Conservation (phyloP, 2,888 invertebrate genomes). For the Odontomyia ornata region DNA sequence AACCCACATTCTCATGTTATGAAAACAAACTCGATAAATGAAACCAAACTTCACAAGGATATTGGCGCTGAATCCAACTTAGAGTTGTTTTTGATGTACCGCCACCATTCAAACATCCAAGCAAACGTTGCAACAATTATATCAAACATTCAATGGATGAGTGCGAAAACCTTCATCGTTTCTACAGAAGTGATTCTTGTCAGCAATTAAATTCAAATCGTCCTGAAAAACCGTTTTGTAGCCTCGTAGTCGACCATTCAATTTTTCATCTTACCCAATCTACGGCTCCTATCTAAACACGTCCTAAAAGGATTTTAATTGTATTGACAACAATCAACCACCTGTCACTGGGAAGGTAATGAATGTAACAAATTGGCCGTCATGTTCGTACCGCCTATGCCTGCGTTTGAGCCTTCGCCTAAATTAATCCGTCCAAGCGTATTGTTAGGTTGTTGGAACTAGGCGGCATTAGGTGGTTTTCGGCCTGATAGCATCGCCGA, state of each 20-base stretch:
- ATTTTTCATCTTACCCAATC: neutral
- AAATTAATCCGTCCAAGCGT: conserved; percentile 33
- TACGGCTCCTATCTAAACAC: neutral
- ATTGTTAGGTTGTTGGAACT: conserved; percentile 15
- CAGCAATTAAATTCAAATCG: neutral
- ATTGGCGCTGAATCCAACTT: too few species aligned
- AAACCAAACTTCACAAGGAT: too few species aligned
- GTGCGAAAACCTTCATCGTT: neutral
- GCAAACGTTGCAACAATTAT: too few species aligned
- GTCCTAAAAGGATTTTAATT: conserved; percentile 29
- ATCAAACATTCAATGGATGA: too few species aligned
- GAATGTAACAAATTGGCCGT: conserved; percentile 17
- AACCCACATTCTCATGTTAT: too few species aligned
- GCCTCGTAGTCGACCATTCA: too few species aligned
- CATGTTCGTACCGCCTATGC: neutral
- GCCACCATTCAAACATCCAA: too few species aligned
- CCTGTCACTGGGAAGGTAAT: conserved; percentile 20
- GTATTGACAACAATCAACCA: conserved; percentile 32
- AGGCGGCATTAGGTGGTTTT: conserved; percentile 30
- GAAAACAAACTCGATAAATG: too few species aligned
- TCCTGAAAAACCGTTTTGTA: neutral
- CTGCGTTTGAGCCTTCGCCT: neutral
- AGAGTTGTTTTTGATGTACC: too few species aligned
- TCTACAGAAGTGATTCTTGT: neutral
- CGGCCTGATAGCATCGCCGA: conserved; percentile 23